A percentile compares a stretch with the other conserved stretches of the same genome.
Evolutionary conservation across 2,113 vertebrate species (phyloP).

Genomic region (Toxotes jaculatrix): DNA sequence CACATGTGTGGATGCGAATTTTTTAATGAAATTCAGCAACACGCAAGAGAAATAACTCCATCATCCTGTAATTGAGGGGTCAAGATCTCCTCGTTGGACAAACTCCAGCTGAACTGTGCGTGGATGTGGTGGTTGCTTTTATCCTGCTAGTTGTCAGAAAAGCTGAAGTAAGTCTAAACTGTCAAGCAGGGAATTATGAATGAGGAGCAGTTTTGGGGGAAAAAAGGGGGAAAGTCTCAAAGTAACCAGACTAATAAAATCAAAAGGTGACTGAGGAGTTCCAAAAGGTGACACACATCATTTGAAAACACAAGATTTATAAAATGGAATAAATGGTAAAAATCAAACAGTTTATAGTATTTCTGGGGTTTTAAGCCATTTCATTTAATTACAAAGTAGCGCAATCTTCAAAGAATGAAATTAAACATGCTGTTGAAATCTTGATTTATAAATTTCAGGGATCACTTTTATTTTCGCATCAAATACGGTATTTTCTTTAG

Average conservation of each 20-base stretch:
- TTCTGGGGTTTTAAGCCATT: slow-evolving; percentile 25
- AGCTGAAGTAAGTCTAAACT: slow-evolving; percentile 73
- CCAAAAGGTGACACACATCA: slow-evolving; percentile 12
- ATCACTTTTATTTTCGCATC: slow-evolving; percentile 24
- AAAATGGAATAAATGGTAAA: slow-evolving; percentile 13
- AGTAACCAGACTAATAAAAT: slow-evolving; percentile 22
- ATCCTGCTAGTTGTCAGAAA: slow-evolving; percentile 76
- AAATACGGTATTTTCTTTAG: slow-evolving; percentile 49
- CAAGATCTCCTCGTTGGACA: slow-evolving; percentile 76
- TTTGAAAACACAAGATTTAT: slow-evolving; percentile 22
- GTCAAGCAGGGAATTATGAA: slow-evolving; percentile 73
- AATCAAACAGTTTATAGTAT: slow-evolving; percentile 16
- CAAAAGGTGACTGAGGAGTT: slow-evolving; percentile 20
- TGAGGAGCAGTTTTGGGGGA: slow-evolving; percentile 19
- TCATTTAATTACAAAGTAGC: slow-evolving; percentile 8
- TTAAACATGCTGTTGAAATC: slow-evolving; percentile 21
- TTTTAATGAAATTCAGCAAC: slow-evolving; percentile 84
- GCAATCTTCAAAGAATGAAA: slow-evolving; percentile 36
- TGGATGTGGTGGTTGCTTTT: slow-evolving; percentile 69
- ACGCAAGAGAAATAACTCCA: slow-evolving; percentile 77
- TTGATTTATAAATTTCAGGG: slow-evolving; percentile 30
- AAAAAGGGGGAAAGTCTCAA: slow-evolving; percentile 8
- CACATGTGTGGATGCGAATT: slow-evolving; percentile 55
- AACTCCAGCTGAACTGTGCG: slow-evolving; percentile 74
- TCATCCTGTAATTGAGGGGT: slow-evolving; percentile 81